Base-by-base conservation (phyloP, 2,888 invertebrate species). In the Ophioninae sp. region DNA sequence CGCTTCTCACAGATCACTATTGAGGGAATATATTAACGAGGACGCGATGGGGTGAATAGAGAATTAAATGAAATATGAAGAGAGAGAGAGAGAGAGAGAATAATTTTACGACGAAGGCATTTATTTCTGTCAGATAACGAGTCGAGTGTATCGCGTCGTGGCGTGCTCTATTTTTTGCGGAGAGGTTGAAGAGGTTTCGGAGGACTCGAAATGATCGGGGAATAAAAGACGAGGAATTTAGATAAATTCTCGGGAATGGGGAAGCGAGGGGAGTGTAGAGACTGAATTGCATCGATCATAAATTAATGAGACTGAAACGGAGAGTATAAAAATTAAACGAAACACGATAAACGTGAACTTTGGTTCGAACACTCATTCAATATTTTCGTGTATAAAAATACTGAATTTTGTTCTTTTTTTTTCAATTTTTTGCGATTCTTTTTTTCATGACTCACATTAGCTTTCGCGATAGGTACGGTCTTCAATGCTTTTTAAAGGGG, bases 81-180 rank as follows among this genome's bases (percentile, higher is more conserved):
- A 73, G 67, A 69, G 30, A 73, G 57, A 77, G 57, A 57, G 57
- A 20, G 30, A 59, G 57, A 65, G 59, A 67, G 65, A 62, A 81
- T 56, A 70, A 72, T 68, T 70, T 62, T 37, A 56, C 81, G 76
- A 73, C 59, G 37, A 76, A 85, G 80, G 77, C 81, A 86, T 88
- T 87, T 87, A 86, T 88, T 88, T 88, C 83, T 87, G 87, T 85
- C 86, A 86, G 89, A 89, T 89, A 89, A 89, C 87, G 86, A 82
- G 83, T 78, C 81, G 83, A 86, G 86, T 86, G 87, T 86, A 87
- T 87, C 86, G 81, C 85, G 75, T 17, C 79, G 81, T 79, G 82
- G 79, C 86, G 81, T 84, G 85, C 87, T 86, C 87, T 87, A 87
- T 87, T 87, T 30, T 87, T 87, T 85, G 85, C 87, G 74, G 79